Evolutionary conservation across 1,140 invertebrate species (phyloP).

Genomic region (Parasteatoda tepidariorum): DNA sequence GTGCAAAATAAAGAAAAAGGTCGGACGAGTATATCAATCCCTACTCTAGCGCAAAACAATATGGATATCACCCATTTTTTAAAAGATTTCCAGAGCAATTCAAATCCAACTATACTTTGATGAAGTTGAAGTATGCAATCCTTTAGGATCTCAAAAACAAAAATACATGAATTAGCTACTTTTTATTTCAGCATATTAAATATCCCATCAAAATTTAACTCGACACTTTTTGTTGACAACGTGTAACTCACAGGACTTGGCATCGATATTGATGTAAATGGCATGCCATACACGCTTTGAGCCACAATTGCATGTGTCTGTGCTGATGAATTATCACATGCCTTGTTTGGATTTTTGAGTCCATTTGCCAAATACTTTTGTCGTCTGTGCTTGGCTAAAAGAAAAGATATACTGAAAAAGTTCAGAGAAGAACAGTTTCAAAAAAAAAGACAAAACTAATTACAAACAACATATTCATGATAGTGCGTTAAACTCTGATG

Average conservation of each 20-base stretch:
- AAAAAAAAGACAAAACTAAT: background rate
- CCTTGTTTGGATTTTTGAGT: conserved; percentile 13
- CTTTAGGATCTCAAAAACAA: conserved; percentile 9
- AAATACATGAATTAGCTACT: conserved; percentile 5
- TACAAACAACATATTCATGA: conserved; percentile 1
- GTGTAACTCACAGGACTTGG: conserved; percentile 6
- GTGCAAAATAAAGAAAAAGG: background rate
- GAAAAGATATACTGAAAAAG: background rate
- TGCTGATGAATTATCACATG: background rate
- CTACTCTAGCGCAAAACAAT: too few species aligned
- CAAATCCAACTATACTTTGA: conserved; percentile 23
- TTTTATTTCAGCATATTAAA: conserved; percentile 25
- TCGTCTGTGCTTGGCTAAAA: background rate
- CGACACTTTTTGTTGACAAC: background rate
- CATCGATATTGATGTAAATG: background rate
- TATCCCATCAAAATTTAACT: conserved; percentile 1
- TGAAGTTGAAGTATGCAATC: conserved; percentile 7
- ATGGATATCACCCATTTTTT: background rate
- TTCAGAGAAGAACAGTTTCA: too few species aligned
- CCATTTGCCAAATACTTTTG: conserved; percentile 16
- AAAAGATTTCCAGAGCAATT: background rate
- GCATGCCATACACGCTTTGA: background rate
- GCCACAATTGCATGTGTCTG: conserved; percentile 3
- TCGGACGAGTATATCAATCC: conserved; percentile 3
- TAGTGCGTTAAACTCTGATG: background rate